Evolutionary conservation across 2,888 invertebrate species (phyloP).

Genomic region (Fragum fragum): DNA sequence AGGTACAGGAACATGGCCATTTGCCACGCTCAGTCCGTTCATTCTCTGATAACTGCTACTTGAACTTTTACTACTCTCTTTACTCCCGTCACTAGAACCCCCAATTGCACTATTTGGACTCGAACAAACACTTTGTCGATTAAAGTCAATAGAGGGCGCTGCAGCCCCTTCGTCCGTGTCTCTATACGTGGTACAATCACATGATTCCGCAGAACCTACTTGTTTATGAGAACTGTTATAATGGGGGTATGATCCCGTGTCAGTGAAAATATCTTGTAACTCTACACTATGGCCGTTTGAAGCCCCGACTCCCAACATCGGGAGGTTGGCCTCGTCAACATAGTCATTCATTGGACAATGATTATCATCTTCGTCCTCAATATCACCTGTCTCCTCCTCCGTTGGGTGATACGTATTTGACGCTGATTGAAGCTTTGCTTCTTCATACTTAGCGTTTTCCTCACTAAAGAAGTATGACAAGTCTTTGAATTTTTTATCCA

Average conservation of each 20-base stretch:
- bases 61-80: slow-evolving; percentile 83
- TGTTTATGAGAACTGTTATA: slow-evolving; percentile 49
- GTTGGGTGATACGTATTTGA: slow-evolving; percentile 41
- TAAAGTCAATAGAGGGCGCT: slow-evolving; percentile 57
- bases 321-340: slow-evolving; percentile 61
- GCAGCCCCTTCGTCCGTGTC: slow-evolving; percentile 59
- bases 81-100: slow-evolving; percentile 81
- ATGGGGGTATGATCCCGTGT: slow-evolving; percentile 57
- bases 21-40: slow-evolving; percentile 82
- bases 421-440: slow-evolving; percentile 57
- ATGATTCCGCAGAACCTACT: slow-evolving; percentile 66
- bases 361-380: slow-evolving; percentile 53
- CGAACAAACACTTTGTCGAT: slow-evolving; percentile 72
- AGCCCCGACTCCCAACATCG: slow-evolving; percentile 58
- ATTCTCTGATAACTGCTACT: slow-evolving; percentile 79
- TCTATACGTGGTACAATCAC: slow-evolving; percentile 75
- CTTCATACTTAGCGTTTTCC: slow-evolving; percentile 71
- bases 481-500: slow-evolving; percentile 90
- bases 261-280: slow-evolving; percentile 62
- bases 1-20: slow-evolving; percentile 86
- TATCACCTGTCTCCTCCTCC: slow-evolving; percentile 50
- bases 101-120: slow-evolving; percentile 80
- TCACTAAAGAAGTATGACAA: slow-evolving; percentile 89
- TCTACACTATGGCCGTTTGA: slow-evolving; percentile 67
- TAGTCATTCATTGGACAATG: slow-evolving; percentile 61